A percentile compares a stretch with the other conserved stretches of the same genome.
phyloP scores from a whole-genome alignment of 2,113 vertebrate species.

The Cyprinodon brontotheroides region DNA sequence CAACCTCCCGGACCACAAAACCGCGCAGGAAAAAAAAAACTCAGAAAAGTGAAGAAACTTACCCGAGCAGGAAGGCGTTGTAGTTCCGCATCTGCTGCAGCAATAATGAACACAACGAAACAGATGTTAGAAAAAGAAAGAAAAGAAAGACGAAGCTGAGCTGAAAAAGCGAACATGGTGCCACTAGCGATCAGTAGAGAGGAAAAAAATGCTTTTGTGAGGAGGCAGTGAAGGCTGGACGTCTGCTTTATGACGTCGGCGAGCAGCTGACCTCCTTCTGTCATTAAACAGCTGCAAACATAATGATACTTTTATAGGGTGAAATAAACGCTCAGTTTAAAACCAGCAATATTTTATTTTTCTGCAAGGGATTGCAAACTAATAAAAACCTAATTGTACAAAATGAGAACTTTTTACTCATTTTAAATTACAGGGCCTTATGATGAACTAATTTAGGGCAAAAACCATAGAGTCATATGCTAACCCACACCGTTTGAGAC shows the following conservation, averaged over 20 bases:
- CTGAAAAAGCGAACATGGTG: conserved; percentile 47
- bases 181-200: neutral
- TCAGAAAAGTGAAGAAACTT: conserved; percentile 33
- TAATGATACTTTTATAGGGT: neutral
- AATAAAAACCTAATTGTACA: neutral
- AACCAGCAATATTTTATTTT: neutral
- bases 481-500: neutral
- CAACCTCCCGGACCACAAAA: conserved; percentile 44
- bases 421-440: neutral
- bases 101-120: neutral
- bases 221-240: conserved; percentile 34
- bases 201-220: neutral
- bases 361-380: neutral
- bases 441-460: neutral
- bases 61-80: conserved; percentile 48
- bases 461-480: neutral
- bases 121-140: conserved; percentile 2
- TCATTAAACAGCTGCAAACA: conserved; percentile 26
- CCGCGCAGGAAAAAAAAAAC: conserved; percentile 17
- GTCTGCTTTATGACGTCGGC: conserved; percentile 48
- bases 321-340: neutral
- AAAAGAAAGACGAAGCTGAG: neutral
- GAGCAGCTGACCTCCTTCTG: conserved; percentile 30
- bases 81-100: conserved; percentile 31
- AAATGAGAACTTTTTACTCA: neutral